Base-by-base conservation (phyloP, 2,888 invertebrate species). In the Andrena chrysosceles region DNA sequence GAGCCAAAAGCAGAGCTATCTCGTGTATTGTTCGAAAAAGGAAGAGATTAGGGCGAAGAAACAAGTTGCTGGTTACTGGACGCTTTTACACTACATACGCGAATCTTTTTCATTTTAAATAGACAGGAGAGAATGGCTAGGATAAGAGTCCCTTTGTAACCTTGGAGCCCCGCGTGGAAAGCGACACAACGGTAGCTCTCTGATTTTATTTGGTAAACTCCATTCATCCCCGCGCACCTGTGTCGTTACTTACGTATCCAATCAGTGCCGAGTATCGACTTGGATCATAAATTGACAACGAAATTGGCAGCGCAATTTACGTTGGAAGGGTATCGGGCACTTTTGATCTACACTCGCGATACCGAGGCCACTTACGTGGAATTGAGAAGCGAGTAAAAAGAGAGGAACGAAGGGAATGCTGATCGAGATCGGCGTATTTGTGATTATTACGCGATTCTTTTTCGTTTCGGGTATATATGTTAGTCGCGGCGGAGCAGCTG, bases 51-150 rank as follows among this genome's bases (percentile, higher is more conserved):
- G 52, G 8, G 20, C 52, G 20, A 20, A 52, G n/a, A 2, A 52
- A 52, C 52, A 52, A 20, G 20, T 52, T 20, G 52, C 2, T 52
- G 1, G 20, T 2, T 20, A 2, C 20, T 62, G 73, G 75, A 70
- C 72, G 80, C 83, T 85, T 79, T 86, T 82, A 85, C 78, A 76
- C 81, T 86, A 84, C n/a, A n/a, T n/a, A n/a, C 81, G 81, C 86
- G 84, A 77, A 56, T 77, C 78, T 81, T 63, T 80, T 85, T 80
- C 77, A 76, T 66, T 54, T 49, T 62, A 80, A 71, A 82, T 80
- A 71, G 79, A 42, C 75, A 23, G 52, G 23, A 35, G 59, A 75
- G 64, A 77, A 64, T 52, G 10, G 13, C 35, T 3, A 13, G 2
- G 35, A 35, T 13, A 80, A 77, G 2, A 1, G 13, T 42, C 42